Conservation (phyloP, 2,797 vertebrate genomes). For the Epinephelus awoara region DNA sequence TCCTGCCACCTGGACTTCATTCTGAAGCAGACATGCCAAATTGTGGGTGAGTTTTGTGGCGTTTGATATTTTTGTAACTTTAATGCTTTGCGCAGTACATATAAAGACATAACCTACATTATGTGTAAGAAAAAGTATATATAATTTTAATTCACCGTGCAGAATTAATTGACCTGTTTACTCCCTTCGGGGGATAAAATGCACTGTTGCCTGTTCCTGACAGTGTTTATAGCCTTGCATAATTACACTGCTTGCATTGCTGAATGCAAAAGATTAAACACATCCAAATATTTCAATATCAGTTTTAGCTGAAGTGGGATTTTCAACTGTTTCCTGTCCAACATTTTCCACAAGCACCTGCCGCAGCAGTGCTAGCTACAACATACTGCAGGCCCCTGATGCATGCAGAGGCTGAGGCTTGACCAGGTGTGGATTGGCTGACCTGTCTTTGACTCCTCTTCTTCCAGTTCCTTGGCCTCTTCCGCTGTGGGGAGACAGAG, state of each 20-base stretch:
- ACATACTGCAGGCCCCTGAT: conserved; percentile 20
- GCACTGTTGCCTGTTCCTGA: conserved; percentile 4
- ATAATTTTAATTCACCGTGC: conserved; percentile 4
- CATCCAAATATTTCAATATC: neutral
- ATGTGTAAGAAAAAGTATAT: conserved; percentile 1
- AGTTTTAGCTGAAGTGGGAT: neutral
- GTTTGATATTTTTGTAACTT: conserved; percentile 27
- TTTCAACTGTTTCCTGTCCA: conserved; percentile 13
- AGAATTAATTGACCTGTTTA: conserved; percentile 27
- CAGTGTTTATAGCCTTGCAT: conserved; percentile 12
- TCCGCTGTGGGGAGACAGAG: conserved; percentile 84
- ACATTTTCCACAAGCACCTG: neutral
- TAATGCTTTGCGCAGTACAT: neutral
- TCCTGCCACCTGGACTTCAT: conserved; percentile 54
- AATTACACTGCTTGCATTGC: neutral
- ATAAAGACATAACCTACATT: neutral
- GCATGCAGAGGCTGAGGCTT: conserved; percentile 35
- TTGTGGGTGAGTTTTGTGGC: conserved; percentile 22
- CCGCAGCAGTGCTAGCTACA: conserved; percentile 7
- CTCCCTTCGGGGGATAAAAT: conserved; percentile 23
- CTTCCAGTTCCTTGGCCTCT: conserved; percentile 91
- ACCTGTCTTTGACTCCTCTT: conserved; percentile 93
- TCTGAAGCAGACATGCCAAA: conserved; percentile 21
- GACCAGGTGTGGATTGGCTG: conserved; percentile 71
- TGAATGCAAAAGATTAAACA: conserved; percentile 24